Evolutionary conservation across 2,797 vertebrate genomes (phyloP).

Genomic region (Lithobates pipiens): DNA sequence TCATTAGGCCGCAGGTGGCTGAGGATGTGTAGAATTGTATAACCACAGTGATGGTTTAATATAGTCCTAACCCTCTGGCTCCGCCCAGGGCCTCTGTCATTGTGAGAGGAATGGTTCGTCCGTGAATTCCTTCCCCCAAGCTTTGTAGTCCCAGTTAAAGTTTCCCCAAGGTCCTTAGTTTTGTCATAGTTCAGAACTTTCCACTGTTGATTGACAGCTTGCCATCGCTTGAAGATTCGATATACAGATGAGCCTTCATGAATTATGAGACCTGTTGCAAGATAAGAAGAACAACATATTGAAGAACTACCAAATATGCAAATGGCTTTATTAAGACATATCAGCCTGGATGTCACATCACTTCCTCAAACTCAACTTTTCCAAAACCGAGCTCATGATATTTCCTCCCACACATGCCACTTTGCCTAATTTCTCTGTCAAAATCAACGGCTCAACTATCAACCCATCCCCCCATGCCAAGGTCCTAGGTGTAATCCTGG

Average conservation of each 20-base stretch:
- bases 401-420: too few species aligned
- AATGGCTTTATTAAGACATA: too few species aligned
- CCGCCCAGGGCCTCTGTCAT: constrained; percentile 74
- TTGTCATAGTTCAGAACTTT: constrained; percentile 96
- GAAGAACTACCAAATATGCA: neutral
- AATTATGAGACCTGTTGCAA: constrained; percentile 87
- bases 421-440: too few species aligned
- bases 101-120: constrained; percentile 80
- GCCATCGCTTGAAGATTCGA: constrained; percentile 94
- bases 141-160: constrained; percentile 83
- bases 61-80: constrained; percentile 91
- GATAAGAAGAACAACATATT: constrained; percentile 7
- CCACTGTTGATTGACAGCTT: constrained; percentile 95
- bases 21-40: constrained; percentile 93
- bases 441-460: too few species aligned
- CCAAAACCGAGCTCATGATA: too few species aligned
- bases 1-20: constrained; percentile 89
- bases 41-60: constrained; percentile 94
- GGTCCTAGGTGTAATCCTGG: too few species aligned
- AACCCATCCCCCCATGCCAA: too few species aligned
- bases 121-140: constrained; percentile 81
- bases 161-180: constrained; percentile 90
- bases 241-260: constrained; percentile 93
- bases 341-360: too few species aligned
- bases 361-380: too few species aligned